Conservation (phyloP, 2,888 invertebrate genomes). For the Drosophila subquinaria region DNA sequence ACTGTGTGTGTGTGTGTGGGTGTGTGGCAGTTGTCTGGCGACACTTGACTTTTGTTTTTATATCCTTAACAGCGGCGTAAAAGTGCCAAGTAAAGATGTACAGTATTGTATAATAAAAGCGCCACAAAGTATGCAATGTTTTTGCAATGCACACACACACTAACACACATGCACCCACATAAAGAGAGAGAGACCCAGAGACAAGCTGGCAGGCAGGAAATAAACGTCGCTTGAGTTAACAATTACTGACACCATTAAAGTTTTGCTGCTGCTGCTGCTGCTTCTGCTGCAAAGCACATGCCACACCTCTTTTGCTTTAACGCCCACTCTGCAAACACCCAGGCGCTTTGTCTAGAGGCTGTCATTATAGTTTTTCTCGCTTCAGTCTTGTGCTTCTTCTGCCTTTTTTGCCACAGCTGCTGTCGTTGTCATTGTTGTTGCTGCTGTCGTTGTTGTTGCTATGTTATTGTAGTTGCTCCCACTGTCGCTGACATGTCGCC, state of each 20-base stretch:
- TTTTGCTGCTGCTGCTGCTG: conserved; percentile 39
- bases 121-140: conserved; percentile 74
- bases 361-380: conserved; percentile 65
- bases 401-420: conserved; percentile 43
- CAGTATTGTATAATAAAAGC: conserved; percentile 64
- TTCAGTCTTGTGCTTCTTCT: conserved; percentile 34
- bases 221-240: conserved; percentile 81
- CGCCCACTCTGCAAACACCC: conserved; percentile 12
- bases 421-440: conserved; percentile 22
- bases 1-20: conserved; percentile 10
- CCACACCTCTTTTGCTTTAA: conserved; percentile 38
- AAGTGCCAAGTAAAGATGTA: conserved; percentile 74
- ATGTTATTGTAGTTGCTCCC: conserved; percentile 28
- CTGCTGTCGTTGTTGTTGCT: conserved; percentile 20
- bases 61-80: conserved; percentile 70
- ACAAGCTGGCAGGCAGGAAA: conserved; percentile 62
- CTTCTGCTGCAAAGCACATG: conserved; percentile 35
- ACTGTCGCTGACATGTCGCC: conserved; percentile 53
- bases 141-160: conserved; percentile 32
- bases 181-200: conserved; percentile 9
- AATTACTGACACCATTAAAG: conserved; percentile 83
- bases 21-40: conserved; percentile 47
- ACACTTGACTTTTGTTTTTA: conserved; percentile 76
- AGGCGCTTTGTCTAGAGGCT: conserved; percentile 62
- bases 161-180: not conserved